Evolutionary conservation across 2,888 invertebrate species (phyloP).

Genomic region (Lithophane leautieri): DNA sequence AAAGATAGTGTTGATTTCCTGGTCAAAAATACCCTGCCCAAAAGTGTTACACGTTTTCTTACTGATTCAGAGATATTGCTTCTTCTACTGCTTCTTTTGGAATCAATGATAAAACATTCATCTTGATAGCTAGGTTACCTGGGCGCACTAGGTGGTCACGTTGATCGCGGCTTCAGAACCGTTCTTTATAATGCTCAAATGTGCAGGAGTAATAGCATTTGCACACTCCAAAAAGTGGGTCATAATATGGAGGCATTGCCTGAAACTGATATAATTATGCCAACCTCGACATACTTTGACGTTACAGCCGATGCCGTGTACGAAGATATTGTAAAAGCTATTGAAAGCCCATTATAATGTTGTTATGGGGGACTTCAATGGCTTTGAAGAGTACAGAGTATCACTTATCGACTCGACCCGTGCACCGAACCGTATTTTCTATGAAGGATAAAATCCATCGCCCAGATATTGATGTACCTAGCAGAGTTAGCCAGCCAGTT

Average conservation of each 20-base stretch:
- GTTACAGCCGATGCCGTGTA: neutral
- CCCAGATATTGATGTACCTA: neutral
- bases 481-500: neutral
- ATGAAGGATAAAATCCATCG: neutral
- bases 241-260: neutral
- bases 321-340: conserved; percentile 1
- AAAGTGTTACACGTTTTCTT: neutral
- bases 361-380: neutral
- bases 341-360: conserved; percentile 5
- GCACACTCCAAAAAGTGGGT: too few relatives aligned
- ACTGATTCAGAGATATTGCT: neutral
- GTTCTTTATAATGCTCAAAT: neutral
- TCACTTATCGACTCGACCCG: neutral
- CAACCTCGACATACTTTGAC: conserved; percentile 7
- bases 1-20: neutral
- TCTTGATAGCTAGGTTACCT: neutral
- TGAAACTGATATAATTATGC: neutral
- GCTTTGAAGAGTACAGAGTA: neutral
- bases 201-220: neutral
- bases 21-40: neutral
- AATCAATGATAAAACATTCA: neutral
- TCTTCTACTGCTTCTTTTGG: neutral
- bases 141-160: too few relatives aligned
- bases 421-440: neutral
- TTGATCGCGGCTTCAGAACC: neutral